These are phyloP conservation scores for Poeciliopsis presidionis DNA, from an alignment of 2,797 vertebrate genomes.

Conservation along the genomic window DNA sequence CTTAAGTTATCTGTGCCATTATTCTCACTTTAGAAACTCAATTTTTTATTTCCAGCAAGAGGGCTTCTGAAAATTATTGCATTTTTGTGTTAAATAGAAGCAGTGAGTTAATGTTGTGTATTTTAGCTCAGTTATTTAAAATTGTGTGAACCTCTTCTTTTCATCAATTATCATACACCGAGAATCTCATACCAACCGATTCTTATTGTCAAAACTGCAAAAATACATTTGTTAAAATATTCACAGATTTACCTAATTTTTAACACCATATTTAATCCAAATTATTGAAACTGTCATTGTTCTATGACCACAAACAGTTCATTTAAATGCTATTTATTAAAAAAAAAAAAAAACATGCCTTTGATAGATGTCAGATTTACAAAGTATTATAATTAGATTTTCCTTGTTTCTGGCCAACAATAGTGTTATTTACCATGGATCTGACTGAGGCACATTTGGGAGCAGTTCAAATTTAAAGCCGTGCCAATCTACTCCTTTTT, in stretches of 20 bases:
- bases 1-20: not conserved
- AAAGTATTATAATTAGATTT: slow-evolving; percentile 78
- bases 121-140: not conserved
- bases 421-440: slow-evolving; percentile 81
- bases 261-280: not conserved
- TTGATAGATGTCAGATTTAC: slow-evolving; percentile 55
- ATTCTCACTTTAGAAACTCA: not conserved
- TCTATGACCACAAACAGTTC: not conserved
- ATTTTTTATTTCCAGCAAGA: not conserved
- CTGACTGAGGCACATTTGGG: slow-evolving; percentile 83
- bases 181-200: not conserved
- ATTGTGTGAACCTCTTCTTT: not conserved
- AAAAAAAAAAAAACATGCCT: not conserved
- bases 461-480: slow-evolving; percentile 83
- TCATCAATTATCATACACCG: not conserved
- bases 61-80: not conserved
- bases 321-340: not conserved
- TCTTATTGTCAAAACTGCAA: not conserved
- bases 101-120: not conserved
- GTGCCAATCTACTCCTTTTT: slow-evolving; percentile 79
- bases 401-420: slow-evolving; percentile 73
- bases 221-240: not conserved
- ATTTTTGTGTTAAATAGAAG: not conserved
- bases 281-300: not conserved
- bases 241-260: not conserved